Percentiles rank a stretch among this genome's conserved stretches.
phyloP scores from a whole-genome alignment of 2,797 vertebrate species.

The Aulostomus chinensis region DNA sequence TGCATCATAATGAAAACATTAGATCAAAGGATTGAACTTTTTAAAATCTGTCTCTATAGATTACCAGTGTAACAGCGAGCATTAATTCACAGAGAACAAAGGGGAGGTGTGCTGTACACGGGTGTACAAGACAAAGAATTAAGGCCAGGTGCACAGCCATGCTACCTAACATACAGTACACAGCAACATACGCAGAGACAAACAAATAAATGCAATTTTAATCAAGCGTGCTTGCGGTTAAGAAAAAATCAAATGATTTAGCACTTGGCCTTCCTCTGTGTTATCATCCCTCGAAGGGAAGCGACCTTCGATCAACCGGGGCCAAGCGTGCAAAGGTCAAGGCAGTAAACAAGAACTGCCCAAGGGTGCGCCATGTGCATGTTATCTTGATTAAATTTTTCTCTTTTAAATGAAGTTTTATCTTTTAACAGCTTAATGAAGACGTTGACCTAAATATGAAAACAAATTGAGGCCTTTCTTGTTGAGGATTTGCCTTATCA shows the following conservation, averaged over 20 bases:
- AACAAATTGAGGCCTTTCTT: slow-evolving; percentile 12
- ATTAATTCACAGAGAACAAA: slow-evolving; percentile 59
- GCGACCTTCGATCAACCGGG: slow-evolving; percentile 17
- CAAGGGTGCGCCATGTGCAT: slow-evolving; percentile 1
- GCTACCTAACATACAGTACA: not conserved
- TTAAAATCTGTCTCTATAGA: slow-evolving; percentile 56
- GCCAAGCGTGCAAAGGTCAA: slow-evolving; percentile 29
- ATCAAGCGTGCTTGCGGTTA: slow-evolving; percentile 7
- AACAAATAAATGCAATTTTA: not conserved
- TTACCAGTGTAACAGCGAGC: slow-evolving; percentile 37
- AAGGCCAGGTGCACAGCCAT: slow-evolving; percentile 21
- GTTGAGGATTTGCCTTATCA: slow-evolving; percentile 15
- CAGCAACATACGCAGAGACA: not conserved
- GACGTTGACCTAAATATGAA: slow-evolving; percentile 12
- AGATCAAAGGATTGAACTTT: slow-evolving; percentile 63
- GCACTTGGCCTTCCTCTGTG: slow-evolving; percentile 6
- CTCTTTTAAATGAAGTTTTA: no score
- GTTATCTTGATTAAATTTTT: slow-evolving; percentile 10
- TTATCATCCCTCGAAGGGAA: slow-evolving; percentile 18
- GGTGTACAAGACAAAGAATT: slow-evolving; percentile 19
- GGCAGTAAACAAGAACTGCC: slow-evolving; percentile 17
- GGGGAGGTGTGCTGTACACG: slow-evolving; percentile 12
- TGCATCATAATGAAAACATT: slow-evolving; percentile 70
- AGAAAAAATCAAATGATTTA: slow-evolving; percentile 21
- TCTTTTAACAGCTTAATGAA: slow-evolving; percentile 22